Base-by-base conservation (phyloP, 2,797 vertebrate species). In the Orestias chungarensis region DNA sequence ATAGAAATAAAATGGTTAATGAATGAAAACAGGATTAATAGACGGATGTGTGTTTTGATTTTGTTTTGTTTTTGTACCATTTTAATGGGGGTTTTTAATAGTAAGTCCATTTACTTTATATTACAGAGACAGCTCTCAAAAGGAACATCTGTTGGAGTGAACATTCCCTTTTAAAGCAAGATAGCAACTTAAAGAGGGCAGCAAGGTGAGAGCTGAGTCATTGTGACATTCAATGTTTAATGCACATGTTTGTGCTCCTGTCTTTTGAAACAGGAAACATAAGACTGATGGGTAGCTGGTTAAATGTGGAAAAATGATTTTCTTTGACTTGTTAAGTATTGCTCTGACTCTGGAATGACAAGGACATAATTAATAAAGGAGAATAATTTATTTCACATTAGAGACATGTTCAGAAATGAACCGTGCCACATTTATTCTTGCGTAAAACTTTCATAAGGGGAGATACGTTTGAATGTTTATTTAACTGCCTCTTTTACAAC, bases 201-300 rank as follows among this genome's bases (percentile, higher is more conserved):
- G 50, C 61, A 42, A 47, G 31, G 29, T 70, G 49, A 65, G 25
- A 20, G 42, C 50, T 66, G 50, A 75, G 50, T 59, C 31, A 59
- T 59, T 4, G 18, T 59, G 18, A 42, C 31, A 65, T 75, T 75
- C 57, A 70, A 75, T 70, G 62, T 66, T 66, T 66, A 75, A 70
- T 70, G 25, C 42, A 65, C 52, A 44, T 66, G 43, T 70, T 66
- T 75, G 50, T 62, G 31, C 27, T 57, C 49, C 31, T 65, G 25
- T 68, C 50, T 9, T 14, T 38, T n/a, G 10, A 3, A 62, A 40
- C 6, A 40, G 11, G 0, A 20, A 61, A 61, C 4, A 62, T 38
- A 38, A 38, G 57, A 59, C 31, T 23, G 31, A 35, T 4, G 9
- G 33, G 33, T 61, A 18, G 35, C 57, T 35, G 33, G 57, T 61